Conservation (phyloP, 30 jellyfish, hydroid and myxozoan species). For the Aurelia sp. region DNA sequence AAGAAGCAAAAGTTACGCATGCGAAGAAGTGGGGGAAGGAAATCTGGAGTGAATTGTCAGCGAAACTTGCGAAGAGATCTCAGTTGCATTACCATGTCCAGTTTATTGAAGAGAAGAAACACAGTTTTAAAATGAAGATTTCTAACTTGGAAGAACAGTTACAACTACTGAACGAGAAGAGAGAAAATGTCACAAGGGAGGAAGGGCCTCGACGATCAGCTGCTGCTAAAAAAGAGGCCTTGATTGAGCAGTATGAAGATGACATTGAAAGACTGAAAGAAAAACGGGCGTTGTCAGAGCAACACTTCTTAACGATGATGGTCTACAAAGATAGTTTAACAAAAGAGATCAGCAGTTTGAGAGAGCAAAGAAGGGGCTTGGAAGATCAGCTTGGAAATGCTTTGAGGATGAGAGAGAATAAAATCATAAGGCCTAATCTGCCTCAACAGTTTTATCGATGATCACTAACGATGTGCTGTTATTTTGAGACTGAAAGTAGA, state of each 20-base stretch:
- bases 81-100: conserved; percentile 23
- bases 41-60: conserved; percentile 15
- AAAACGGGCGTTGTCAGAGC: conserved; percentile 57
- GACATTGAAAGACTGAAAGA: conserved; percentile 34
- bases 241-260: conserved; percentile 62
- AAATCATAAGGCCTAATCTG: background rate
- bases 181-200: conserved; percentile 7
- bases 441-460: conserved; percentile 49
- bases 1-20: conserved; percentile 4
- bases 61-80: conserved; percentile 32
- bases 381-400: conserved; percentile 54
- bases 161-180: conserved; percentile 42
- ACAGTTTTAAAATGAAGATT: background rate
- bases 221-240: conserved; percentile 20
- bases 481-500: too few species aligned
- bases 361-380: conserved; percentile 42
- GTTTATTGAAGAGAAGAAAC: conserved; percentile 13
- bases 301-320: conserved; percentile 49
- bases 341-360: conserved; percentile 48
- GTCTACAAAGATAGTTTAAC: conserved; percentile 53
- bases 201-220: conserved; percentile 18
- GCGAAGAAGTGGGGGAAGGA: conserved; percentile 43
- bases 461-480: background rate
- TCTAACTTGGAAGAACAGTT: conserved; percentile 22
- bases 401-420: conserved; percentile 19